phyloP scores from a whole-genome alignment of 1,140 invertebrate genomes.

The Lethocerus indicus region DNA sequence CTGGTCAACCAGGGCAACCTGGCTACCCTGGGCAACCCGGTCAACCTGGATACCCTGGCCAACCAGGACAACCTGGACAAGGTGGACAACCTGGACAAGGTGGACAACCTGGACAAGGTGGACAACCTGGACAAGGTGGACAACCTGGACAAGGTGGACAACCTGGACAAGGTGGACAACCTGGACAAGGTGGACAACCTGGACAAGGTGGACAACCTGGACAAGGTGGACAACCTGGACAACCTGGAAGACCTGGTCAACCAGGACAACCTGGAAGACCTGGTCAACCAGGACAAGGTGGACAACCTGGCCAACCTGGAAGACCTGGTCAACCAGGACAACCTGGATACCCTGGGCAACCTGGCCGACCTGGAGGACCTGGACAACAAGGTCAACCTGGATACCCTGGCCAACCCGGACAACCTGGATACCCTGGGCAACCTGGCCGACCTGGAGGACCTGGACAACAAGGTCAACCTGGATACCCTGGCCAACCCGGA shows the following conservation, averaged over 20 bases:
- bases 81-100: slow-evolving; percentile 7
- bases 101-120: slow-evolving; percentile 14
- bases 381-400: slow-evolving; percentile 17
- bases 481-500: slow-evolving; percentile 15
- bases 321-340: slow-evolving; percentile 14
- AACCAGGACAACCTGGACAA: slow-evolving; percentile 13
- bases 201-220: slow-evolving; percentile 16
- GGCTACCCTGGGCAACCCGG: slow-evolving; percentile 14
- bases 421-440: slow-evolving; percentile 16
- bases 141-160: slow-evolving; percentile 18
- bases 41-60: slow-evolving; percentile 7
- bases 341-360: slow-evolving; percentile 13
- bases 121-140: slow-evolving; percentile 18
- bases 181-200: slow-evolving; percentile 13
- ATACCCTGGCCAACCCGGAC: slow-evolving; percentile 16
- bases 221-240: slow-evolving; percentile 15
- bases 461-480: slow-evolving; percentile 4
- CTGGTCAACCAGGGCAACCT: slow-evolving; percentile 14
- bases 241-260: slow-evolving; percentile 13
- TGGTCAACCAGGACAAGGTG: slow-evolving; percentile 19
- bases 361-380: slow-evolving; percentile 15
- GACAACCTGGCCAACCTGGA: slow-evolving; percentile 18
- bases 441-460: slow-evolving; percentile 1
- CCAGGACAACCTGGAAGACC: slow-evolving; percentile 21
- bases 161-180: slow-evolving; percentile 19